Conservation (phyloP, 2,797 vertebrate genomes). For the Dicrostonyx torquatus region DNA sequence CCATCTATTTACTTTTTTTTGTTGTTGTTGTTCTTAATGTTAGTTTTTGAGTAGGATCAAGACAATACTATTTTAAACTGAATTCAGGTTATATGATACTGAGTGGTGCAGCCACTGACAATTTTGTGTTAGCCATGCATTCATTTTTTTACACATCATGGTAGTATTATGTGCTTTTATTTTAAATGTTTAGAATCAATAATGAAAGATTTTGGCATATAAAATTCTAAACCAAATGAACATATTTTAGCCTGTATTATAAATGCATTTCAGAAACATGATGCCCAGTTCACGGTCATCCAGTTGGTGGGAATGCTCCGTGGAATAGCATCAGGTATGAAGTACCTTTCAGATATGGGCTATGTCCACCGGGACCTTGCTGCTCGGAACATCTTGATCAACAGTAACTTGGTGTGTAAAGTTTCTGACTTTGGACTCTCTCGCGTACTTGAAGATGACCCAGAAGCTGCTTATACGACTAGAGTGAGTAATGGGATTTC, state of each 20-base stretch:
- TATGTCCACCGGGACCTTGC: slow-evolving; percentile 92
- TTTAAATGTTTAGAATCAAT: not conserved
- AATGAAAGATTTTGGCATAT: not conserved
- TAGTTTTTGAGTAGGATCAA: not conserved
- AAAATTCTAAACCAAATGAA: not conserved
- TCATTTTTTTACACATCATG: not conserved
- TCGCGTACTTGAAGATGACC: slow-evolving; percentile 89
- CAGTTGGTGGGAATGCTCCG: slow-evolving; percentile 94
- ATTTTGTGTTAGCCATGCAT: not conserved
- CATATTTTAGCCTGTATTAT: not conserved
- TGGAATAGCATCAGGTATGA: slow-evolving; percentile 93
- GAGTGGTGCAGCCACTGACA: not conserved
- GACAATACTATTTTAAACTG: not conserved
- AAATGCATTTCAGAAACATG: slow-evolving; percentile 92
- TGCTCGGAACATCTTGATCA: slow-evolving; percentile 90
- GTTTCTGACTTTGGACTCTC: slow-evolving; percentile 91
- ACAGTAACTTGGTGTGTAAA: slow-evolving; percentile 90
- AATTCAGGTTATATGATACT: not conserved
- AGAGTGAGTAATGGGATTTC: slow-evolving; percentile 84
- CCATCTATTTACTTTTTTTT: not conserved
- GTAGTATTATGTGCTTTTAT: not conserved
- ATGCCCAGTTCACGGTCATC: slow-evolving; percentile 98
- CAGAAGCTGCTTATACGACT: slow-evolving; percentile 90
- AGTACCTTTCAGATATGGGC: slow-evolving; percentile 93
- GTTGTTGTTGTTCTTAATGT: not conserved